A percentile compares a stretch with the other conserved stretches of the same genome.
Conservation (phyloP, 2,888 invertebrate species). For the Rhagonycha lutea region DNA sequence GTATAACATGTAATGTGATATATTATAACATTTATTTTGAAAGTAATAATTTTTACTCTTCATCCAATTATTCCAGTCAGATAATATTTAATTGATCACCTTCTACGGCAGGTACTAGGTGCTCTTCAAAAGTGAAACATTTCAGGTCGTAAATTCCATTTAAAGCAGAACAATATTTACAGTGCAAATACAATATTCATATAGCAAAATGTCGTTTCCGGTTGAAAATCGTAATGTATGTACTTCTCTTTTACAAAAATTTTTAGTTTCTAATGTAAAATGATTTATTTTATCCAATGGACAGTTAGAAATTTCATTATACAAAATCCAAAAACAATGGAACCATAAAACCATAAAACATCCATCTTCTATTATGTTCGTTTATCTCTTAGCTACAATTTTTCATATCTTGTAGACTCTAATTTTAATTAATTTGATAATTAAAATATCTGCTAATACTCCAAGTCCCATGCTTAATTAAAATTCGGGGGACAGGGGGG, state of each 20-base stretch:
- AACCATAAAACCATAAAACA: not conserved
- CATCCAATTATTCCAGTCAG: not conserved
- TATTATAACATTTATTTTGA: not conserved
- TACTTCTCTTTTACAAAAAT: no score
- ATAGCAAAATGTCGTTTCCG: no score
- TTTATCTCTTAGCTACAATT: no score
- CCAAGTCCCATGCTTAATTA: no score
- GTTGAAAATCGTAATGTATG: no score
- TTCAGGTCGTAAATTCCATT: not conserved
- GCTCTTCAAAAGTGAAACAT: not conserved
- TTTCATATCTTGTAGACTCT: no score
- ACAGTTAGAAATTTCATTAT: not conserved
- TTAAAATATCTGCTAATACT: no score
- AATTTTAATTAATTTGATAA: no score
- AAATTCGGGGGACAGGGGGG: no score
- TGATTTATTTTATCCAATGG: not conserved
- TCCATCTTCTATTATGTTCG: not conserved
- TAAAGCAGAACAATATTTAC: not conserved
- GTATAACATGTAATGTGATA: not conserved
- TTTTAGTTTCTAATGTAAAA: not conserved
- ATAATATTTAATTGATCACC: not conserved
- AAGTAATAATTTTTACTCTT: not conserved
- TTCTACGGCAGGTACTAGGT: not conserved
- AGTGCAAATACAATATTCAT: not conserved
- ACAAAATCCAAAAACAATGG: not conserved